These are phyloP conservation scores for Drosophila mercatorum DNA, from an alignment of 2,888 invertebrate genomes.

Conservation along the genomic window DNA sequence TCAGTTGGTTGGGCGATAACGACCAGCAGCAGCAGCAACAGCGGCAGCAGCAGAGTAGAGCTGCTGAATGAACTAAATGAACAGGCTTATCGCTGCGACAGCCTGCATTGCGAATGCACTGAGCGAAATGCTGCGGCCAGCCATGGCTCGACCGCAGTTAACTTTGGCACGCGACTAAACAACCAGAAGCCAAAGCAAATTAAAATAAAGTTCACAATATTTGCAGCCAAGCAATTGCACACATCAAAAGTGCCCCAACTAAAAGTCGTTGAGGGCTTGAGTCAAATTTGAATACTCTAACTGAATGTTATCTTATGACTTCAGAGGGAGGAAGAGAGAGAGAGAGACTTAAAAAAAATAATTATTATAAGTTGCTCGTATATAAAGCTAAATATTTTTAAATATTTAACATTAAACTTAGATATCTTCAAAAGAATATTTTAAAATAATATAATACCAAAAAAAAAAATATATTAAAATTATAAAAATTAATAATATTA, in stretches of 20 bases:
- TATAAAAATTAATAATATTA: no score
- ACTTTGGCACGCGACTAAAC: conserved; percentile 41
- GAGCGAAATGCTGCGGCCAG: conserved; percentile 41
- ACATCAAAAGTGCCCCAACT: not conserved
- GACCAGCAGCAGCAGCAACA: conserved; percentile 14
- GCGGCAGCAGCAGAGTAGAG: not conserved
- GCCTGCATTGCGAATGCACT: conserved; percentile 38
- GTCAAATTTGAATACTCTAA: conserved; percentile 12
- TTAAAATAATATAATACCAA: no score
- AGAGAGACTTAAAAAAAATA: no score
- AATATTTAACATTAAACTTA: no score
- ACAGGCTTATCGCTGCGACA: conserved; percentile 36
- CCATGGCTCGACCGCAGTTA: conserved; percentile 4
- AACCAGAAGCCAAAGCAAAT: conserved; percentile 52
- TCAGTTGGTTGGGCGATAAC: conserved; percentile 54
- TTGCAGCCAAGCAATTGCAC: conserved; percentile 23
- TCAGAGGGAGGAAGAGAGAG: no score
- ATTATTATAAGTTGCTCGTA: no score
- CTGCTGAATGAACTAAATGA: conserved; percentile 38
- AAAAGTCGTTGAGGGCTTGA: not conserved
- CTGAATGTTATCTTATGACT: no score
- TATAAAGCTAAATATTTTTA: no score
- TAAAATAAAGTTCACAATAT: conserved; percentile 43
- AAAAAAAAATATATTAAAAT: no score
- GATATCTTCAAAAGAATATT: no score